Evolutionary conservation across 64 coral and sea anemone genomes (phyloP).

Genomic region (Dendrophyllia cribrosa): DNA sequence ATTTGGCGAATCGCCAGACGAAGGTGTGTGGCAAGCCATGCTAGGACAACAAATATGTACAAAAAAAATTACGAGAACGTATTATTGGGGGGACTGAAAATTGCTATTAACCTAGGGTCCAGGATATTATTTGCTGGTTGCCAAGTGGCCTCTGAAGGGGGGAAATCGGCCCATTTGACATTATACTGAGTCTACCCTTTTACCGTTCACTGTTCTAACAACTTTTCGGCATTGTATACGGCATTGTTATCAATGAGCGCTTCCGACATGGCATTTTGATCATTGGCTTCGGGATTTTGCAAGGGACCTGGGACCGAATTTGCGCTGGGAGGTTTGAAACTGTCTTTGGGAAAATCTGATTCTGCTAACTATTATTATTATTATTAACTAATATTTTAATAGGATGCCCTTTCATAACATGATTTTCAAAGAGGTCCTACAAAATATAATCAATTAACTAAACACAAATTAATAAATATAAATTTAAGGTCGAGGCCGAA

Average conservation of each 20-base stretch:
- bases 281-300: background rate
- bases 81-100: background rate
- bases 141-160: background rate
- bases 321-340: background rate
- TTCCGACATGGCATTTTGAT: background rate
- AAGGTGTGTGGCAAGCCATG: background rate
- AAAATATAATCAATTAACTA: no score
- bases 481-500: no score
- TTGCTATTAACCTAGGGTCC: background rate
- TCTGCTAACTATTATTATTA: no score
- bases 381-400: no score
- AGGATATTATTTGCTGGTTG: constrained; percentile 44
- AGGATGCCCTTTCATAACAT: no score
- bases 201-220: background rate
- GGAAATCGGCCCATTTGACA: constrained; percentile 8
- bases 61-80: no score
- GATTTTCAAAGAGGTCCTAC: no score
- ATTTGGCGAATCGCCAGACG: background rate
- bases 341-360: background rate
- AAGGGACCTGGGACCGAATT: background rate
- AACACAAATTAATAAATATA: no score
- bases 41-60: no score
- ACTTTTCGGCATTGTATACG: constrained; percentile 17
- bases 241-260: background rate
- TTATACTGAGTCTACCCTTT: background rate